These are phyloP conservation scores for Muntiacus reevesi DNA, from an alignment of 2,113 vertebrate genomes.

Conservation along the genomic window DNA sequence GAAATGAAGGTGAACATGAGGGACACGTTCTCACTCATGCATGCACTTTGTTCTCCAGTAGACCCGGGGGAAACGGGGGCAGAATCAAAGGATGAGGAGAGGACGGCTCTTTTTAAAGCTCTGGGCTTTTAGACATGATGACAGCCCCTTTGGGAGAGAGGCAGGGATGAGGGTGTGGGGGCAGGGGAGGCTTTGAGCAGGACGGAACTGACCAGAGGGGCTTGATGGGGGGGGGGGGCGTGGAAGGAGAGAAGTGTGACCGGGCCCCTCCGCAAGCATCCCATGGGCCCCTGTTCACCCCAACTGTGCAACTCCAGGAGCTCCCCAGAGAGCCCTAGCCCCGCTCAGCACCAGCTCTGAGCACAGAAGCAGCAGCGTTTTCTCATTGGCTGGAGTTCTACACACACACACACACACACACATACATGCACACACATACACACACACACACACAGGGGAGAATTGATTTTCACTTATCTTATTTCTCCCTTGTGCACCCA, in stretches of 20 bases:
- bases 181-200: neutral
- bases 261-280: conserved; percentile 66
- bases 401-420: too few relatives aligned
- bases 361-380: neutral
- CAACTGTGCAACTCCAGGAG: neutral
- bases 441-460: neutral
- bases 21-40: neutral
- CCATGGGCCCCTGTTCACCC: neutral
- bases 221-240: rapidly evolving
- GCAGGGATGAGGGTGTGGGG: conserved; percentile 23
- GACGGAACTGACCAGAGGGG: neutral
- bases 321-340: neutral
- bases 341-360: neutral
- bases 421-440: neutral
- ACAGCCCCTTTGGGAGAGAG: neutral
- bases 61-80: neutral
- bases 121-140: conserved; percentile 73
- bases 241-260: neutral
- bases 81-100: conserved; percentile 11
- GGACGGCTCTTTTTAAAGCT: conserved; percentile 72
- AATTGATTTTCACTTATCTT: conserved; percentile 3
- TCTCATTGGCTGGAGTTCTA: neutral
- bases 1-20: rapidly evolving
- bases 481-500: neutral
- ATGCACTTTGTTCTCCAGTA: neutral